phyloP scores from a whole-genome alignment of 1,140 invertebrate species.

The Calephelis nemesis region DNA sequence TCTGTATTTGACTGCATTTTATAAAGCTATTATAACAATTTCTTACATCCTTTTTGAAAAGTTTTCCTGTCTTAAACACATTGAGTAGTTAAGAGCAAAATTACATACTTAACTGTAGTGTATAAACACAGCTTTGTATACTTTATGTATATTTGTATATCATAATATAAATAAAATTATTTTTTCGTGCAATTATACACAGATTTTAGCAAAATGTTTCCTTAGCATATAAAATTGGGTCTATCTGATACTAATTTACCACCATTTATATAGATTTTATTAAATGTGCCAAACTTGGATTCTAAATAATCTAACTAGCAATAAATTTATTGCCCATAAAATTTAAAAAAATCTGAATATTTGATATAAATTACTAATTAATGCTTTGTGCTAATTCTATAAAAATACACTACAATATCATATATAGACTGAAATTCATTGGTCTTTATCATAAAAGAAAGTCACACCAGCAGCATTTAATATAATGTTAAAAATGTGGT shows the following conservation, averaged over 20 bases:
- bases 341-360: slow-evolving; percentile 23
- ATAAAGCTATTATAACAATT: background rate
- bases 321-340: slow-evolving; percentile 29
- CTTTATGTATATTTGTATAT: no score
- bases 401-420: background rate
- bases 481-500: slow-evolving; percentile 4
- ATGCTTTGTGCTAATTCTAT: background rate
- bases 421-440: background rate
- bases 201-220: slow-evolving; percentile 39
- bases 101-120: background rate
- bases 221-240: slow-evolving; percentile 61
- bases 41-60: background rate
- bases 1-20: background rate
- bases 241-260: slow-evolving; percentile 27
- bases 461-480: background rate
- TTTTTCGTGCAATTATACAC: background rate
- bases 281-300: slow-evolving; percentile 60
- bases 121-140: background rate
- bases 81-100: no score
- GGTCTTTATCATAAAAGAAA: background rate
- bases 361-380: slow-evolving; percentile 1
- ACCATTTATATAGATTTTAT: slow-evolving; percentile 18
- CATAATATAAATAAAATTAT: background rate
- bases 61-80: background rate
- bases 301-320: slow-evolving; percentile 20